phyloP scores from a whole-genome alignment of 2,113 vertebrate species.

The Galeopterus variegatus region DNA sequence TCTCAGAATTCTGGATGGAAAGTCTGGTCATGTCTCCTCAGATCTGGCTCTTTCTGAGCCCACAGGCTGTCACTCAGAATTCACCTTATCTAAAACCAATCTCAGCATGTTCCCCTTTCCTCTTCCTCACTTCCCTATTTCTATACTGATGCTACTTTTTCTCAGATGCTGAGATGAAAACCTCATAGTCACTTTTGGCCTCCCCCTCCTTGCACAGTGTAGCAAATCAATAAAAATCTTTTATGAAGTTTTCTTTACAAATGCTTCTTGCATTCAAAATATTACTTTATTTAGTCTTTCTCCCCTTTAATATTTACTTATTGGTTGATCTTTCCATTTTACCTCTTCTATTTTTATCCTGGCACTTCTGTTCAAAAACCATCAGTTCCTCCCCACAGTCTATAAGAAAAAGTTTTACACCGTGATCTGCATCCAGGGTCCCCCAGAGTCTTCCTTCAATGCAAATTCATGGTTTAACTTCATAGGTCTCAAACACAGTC shows the following conservation, averaged over 20 bases:
- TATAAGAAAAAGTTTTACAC: background rate
- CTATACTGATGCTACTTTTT: background rate
- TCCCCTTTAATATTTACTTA: background rate
- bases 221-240: background rate
- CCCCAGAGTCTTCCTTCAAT: background rate
- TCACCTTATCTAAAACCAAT: background rate
- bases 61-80: background rate
- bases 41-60: background rate
- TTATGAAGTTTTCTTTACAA: background rate
- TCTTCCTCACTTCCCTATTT: background rate
- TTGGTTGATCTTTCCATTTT: background rate
- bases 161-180: background rate
- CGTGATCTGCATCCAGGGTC: background rate
- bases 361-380: background rate
- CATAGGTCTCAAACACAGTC: background rate
- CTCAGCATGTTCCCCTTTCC: too few relatives aligned
- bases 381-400: background rate
- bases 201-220: background rate
- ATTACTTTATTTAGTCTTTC: background rate
- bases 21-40: background rate
- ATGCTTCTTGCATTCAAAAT: background rate
- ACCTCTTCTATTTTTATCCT: background rate
- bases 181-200: background rate
- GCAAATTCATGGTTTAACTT: background rate
- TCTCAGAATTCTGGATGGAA: background rate